Evolutionary conservation across 2,113 vertebrate genomes (phyloP).

Genomic region (Miniopterus natalensis): DNA sequence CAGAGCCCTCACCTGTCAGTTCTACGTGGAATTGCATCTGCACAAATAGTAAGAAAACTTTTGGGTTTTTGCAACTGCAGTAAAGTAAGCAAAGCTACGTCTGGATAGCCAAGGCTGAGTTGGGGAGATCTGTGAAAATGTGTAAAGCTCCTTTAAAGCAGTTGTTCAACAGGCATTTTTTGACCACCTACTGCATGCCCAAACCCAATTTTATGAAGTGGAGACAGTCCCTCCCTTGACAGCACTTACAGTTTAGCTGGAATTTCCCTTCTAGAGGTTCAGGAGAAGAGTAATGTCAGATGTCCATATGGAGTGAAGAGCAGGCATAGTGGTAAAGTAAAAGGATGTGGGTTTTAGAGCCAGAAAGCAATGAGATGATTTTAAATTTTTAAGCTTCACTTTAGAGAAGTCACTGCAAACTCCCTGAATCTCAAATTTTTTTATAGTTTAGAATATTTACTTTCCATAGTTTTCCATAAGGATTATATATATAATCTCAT

Average conservation of each 20-base stretch:
- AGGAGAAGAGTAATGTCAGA: background rate
- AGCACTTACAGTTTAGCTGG: background rate
- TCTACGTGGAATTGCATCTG: background rate
- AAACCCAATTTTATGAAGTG: background rate
- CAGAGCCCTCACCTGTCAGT: background rate
- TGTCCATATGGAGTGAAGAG: background rate
- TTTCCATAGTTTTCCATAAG: background rate
- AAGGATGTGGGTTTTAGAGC: background rate
- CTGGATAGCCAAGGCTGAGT: background rate
- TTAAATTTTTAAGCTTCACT: background rate
- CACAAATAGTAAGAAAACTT: background rate
- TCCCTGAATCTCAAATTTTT: background rate
- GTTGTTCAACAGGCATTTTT: background rate
- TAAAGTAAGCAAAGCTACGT: background rate
- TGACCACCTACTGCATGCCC: background rate
- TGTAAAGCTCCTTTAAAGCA: background rate
- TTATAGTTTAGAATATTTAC: constrained; percentile 19
- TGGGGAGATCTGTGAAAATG: background rate
- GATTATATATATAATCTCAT: background rate
- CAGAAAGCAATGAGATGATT: background rate
- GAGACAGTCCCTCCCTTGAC: background rate
- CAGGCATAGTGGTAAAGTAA: background rate
- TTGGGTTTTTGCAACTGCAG: background rate
- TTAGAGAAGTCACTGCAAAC: background rate
- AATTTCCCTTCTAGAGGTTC: background rate